Conservation (phyloP, 2,113 vertebrate species). For the Alethe diademata region DNA sequence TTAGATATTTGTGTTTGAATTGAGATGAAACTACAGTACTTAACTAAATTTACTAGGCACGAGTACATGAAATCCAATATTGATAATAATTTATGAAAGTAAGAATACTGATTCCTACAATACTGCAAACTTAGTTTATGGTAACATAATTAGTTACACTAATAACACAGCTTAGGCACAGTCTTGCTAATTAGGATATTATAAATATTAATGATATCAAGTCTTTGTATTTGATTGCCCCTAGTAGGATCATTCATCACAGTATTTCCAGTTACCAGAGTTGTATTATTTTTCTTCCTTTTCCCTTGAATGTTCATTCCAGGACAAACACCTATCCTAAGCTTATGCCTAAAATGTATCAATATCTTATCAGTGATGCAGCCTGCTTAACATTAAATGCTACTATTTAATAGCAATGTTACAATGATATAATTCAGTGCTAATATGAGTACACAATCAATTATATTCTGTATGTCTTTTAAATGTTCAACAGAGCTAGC, state of each 20-base stretch:
- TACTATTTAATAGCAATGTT: neutral
- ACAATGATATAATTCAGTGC: neutral
- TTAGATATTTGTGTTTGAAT: neutral
- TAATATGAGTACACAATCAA: neutral
- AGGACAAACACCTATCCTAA: neutral
- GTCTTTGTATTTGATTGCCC: constrained; percentile 72
- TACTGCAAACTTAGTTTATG: constrained; percentile 68
- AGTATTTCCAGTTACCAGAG: constrained; percentile 34
- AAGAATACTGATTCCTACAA: constrained; percentile 51
- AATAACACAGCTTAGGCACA: constrained; percentile 68
- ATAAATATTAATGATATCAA: constrained; percentile 76
- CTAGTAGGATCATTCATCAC: constrained; percentile 61
- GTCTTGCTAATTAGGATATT: constrained; percentile 73
- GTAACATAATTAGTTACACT: constrained; percentile 73
- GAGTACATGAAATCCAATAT: constrained; percentile 49
- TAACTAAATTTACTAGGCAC: constrained; percentile 50
- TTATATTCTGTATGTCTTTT: neutral
- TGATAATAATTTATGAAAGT: constrained; percentile 65
- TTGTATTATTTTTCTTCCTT: constrained; percentile 29
- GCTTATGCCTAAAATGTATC: neutral
- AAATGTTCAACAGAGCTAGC: neutral
- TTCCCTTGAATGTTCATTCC: constrained; percentile 4
- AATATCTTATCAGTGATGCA: neutral
- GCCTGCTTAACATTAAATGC: neutral
- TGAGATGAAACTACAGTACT: constrained; percentile 26